Evolutionary conservation across 2,113 vertebrate genomes (phyloP), one percentile per base, ranked within the genome.

Genomic region (Castor canadensis): DNA sequence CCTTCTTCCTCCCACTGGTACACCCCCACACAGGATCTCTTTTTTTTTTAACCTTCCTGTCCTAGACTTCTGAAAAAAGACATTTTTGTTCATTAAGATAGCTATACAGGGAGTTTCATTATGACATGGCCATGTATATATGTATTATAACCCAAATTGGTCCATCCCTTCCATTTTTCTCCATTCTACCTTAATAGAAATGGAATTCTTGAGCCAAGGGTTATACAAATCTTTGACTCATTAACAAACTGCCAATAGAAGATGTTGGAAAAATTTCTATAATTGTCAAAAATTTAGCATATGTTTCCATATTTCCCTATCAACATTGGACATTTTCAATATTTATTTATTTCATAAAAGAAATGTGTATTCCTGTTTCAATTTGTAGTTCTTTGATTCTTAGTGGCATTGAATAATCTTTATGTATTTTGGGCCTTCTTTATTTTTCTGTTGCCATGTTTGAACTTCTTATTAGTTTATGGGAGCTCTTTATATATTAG

Each of bases 381-480:
- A 60, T 81, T 82, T 82, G 30, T 62, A 81, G 12, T 49, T 92
- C 30, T 96, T 96, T 90, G 26, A 54, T 90, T 90, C 92, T 62
- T 96, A 19, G 49, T 88, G 10, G 35, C 7, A n/a, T 60, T 96
- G 81, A 84, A 54, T 54, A 81, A n/a, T 1, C 2, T 91, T 90
- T 84, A 28, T 35, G 9, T 32, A 52, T 58, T 76, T 93, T 86
- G 24, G n/a, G 64, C 8, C 62, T 43, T 67, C 75, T 66, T 43
- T 69, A 87, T 95, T 93, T 85, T 93, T 66, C 64, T 91, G 56
- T 54, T 75, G 24, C 30, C 9, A 40, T 87, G 30, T 67, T 87
- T 26, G 49, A 19, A 73, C 71, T 92, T 89, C 40, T 86, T 91
- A 71, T 81, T 88, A 94, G 69, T 88, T 95, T 92, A 35, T 69